Evolutionary conservation across 1,140 invertebrate species (phyloP).

Genomic region (Chrysopa pallens): DNA sequence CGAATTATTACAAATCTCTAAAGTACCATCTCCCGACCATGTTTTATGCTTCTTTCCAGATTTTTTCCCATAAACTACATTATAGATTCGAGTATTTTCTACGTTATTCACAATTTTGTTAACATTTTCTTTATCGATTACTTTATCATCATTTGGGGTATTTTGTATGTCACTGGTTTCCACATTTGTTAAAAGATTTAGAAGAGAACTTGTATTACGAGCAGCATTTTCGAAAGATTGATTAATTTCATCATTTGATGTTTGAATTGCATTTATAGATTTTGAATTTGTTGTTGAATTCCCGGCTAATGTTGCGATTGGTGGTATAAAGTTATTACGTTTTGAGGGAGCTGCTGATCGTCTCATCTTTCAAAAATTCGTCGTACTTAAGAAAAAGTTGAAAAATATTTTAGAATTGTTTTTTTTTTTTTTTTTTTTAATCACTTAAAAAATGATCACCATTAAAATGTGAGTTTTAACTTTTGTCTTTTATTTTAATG

Average conservation of each 20-base stretch:
- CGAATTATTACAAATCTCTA: slow-evolving; percentile 32
- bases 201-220: background rate
- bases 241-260: background rate
- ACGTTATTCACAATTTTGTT: background rate
- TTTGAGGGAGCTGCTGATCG: slow-evolving; percentile 5
- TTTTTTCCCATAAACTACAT: slow-evolving; percentile 46
- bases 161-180: background rate
- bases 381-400: background rate
- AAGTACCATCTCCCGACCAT: slow-evolving; percentile 51
- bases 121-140: background rate
- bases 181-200: slow-evolving; percentile 1
- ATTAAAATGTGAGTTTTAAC: too few relatives aligned
- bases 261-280: too few relatives aligned
- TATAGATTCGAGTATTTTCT: slow-evolving; percentile 19
- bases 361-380: slow-evolving; percentile 3
- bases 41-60: slow-evolving; percentile 57
- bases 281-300: background rate
- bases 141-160: background rate
- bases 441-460: too few relatives aligned
- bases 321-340: slow-evolving; percentile 1
- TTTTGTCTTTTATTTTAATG: too few relatives aligned
- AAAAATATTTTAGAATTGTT: background rate
- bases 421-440: too few relatives aligned
- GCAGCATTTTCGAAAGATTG: background rate
- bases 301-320: background rate